Conservation (phyloP, 2,113 vertebrate species). For the Chauna torquata region DNA sequence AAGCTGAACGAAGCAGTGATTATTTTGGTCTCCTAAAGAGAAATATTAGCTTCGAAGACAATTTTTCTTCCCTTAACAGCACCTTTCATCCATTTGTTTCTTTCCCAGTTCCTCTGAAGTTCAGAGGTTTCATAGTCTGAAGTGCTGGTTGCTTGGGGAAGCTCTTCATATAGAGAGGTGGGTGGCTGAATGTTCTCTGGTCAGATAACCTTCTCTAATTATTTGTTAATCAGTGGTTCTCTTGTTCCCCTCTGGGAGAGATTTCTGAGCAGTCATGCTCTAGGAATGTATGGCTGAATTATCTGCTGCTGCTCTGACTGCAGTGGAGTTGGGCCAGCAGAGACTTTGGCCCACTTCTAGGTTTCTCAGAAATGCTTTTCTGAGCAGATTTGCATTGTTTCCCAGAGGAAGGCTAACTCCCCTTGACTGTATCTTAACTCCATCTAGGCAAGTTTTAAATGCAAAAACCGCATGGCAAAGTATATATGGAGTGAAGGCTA, state of each 20-base stretch:
- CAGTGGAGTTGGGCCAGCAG: slow-evolving; percentile 39
- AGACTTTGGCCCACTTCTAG: background rate
- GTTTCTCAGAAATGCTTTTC: slow-evolving; percentile 46
- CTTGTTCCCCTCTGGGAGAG: slow-evolving; percentile 3
- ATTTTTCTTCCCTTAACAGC: background rate
- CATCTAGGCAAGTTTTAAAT: background rate
- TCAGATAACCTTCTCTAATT: slow-evolving; percentile 13
- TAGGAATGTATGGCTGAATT: slow-evolving; percentile 31
- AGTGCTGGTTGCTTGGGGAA: background rate
- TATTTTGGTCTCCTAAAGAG: background rate
- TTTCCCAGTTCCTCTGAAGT: background rate
- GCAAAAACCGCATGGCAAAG: background rate
- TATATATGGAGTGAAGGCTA: background rate
- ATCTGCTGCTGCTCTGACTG: slow-evolving; percentile 9
- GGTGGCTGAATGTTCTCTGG: background rate
- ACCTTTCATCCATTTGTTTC: slow-evolving; percentile 1
- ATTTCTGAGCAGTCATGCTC: slow-evolving; percentile 45
- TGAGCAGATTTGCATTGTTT: background rate
- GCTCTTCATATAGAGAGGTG: background rate
- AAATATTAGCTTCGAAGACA: background rate
- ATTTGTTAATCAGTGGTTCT: slow-evolving; percentile 44
- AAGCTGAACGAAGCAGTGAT: background rate
- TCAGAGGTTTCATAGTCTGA: background rate
- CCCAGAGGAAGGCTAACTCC: background rate
- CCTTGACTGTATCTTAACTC: background rate